Evolutionary conservation across 2,888 invertebrate genomes (phyloP).

Genomic region (Cephonodes hylas): DNA sequence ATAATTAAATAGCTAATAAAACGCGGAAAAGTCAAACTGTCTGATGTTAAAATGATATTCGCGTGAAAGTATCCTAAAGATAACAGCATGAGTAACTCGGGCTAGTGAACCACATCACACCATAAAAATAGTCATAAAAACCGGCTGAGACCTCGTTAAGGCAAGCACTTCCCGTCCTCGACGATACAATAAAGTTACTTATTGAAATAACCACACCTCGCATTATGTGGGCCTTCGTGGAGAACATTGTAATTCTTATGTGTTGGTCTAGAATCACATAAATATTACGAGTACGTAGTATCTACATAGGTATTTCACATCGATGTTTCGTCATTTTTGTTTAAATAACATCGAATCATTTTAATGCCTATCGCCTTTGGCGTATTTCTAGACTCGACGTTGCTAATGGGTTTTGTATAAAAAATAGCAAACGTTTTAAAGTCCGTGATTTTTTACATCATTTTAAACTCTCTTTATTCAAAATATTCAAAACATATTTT

Average conservation of each 20-base stretch:
- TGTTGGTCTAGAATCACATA: no score
- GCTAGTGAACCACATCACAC: conserved; percentile 36
- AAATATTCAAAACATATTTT: no score
- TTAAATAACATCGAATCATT: no score
- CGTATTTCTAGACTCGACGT: no score
- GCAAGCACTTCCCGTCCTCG: conserved; percentile 49
- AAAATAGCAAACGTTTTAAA: no score
- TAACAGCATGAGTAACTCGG: conserved; percentile 40
- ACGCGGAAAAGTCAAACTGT: conserved; percentile 2
- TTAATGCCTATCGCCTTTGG: no score
- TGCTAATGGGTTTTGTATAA: no score
- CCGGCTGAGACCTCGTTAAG: conserved; percentile 54
- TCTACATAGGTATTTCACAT: no score
- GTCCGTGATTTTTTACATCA: no score
- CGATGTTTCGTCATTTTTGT: no score
- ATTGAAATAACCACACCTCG: conserved; percentile 63
- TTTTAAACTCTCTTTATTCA: no score
- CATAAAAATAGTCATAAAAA: conserved; percentile 60
- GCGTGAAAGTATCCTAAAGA: conserved; percentile 22
- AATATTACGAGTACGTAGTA: no score
- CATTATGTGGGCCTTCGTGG: conserved; percentile 1
- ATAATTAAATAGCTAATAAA: neutral
- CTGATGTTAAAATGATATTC: conserved; percentile 12
- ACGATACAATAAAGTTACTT: conserved; percentile 64
- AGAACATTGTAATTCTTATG: conserved; percentile 3